phyloP scores from a whole-genome alignment of 2,888 invertebrate genomes.

The Macrophya annulata region DNA sequence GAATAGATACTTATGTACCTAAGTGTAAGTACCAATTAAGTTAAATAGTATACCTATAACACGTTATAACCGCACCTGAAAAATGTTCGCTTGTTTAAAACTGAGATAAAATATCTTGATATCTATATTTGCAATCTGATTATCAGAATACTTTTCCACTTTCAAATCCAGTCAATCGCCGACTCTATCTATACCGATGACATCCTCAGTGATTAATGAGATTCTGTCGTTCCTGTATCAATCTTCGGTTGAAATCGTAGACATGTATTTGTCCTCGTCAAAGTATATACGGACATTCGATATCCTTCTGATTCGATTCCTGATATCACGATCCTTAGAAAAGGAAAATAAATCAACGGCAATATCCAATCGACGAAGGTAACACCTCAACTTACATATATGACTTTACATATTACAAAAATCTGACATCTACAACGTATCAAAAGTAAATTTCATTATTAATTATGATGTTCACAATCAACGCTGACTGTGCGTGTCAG shows the following conservation, averaged over 20 bases:
- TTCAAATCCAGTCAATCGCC: constrained; percentile 18
- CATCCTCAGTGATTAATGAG: constrained; percentile 4
- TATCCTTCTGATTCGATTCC: constrained; percentile 27
- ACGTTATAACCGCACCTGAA: not conserved
- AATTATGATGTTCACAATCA: not conserved
- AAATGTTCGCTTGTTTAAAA: constrained; percentile 1
- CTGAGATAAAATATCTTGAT: not conserved
- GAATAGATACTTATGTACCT: too few species aligned
- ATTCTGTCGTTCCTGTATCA: not conserved
- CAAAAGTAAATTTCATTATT: not conserved
- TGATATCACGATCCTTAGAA: not conserved
- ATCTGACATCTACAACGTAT: not conserved
- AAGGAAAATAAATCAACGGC: not conserved
- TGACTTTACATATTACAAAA: not conserved
- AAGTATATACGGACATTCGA: constrained; percentile 5
- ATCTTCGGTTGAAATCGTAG: not conserved
- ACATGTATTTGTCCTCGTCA: constrained; percentile 39
- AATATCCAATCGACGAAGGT: not conserved
- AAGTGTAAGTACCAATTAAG: too few species aligned
- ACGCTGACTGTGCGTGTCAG: not conserved
- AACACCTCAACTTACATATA: not conserved
- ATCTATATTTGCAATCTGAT: not conserved
- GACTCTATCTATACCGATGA: not conserved
- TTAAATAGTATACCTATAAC: too few species aligned
- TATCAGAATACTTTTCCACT: constrained; percentile 35